Conservation (phyloP, 2,113 vertebrate species). For the Penelope pileata region DNA sequence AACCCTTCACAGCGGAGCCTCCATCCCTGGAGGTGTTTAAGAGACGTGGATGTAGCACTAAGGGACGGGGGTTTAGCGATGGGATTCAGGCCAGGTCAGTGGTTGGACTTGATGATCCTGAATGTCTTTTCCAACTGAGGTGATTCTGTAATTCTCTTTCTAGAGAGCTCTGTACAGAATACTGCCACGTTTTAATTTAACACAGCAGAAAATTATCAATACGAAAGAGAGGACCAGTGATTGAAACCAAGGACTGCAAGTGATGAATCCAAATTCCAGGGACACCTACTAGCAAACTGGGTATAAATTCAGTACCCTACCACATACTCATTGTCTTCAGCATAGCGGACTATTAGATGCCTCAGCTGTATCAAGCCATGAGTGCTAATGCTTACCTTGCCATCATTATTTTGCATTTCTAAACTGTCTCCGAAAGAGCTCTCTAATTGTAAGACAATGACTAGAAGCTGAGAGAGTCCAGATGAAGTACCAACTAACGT, state of each 20-base stretch:
- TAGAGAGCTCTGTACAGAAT: not conserved
- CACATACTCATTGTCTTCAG: not conserved
- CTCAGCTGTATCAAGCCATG: not conserved
- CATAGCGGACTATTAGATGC: not conserved
- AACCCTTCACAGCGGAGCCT: not conserved
- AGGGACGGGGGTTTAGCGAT: not conserved
- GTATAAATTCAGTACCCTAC: not conserved
- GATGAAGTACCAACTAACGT: not conserved
- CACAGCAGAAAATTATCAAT: not conserved
- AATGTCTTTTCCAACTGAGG: not conserved
- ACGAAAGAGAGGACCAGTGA: accelerated
- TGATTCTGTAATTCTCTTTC: not conserved
- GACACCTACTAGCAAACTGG: accelerated
- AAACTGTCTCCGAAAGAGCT: not conserved
- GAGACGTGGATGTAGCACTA: too few species aligned
- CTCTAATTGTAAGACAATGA: not conserved
- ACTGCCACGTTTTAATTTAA: not conserved
- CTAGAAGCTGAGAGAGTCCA: not conserved
- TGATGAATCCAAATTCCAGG: accelerated
- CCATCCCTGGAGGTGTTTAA: too few species aligned
- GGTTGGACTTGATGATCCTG: not conserved
- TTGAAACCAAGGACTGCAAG: not conserved
- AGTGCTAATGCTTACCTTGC: not conserved
- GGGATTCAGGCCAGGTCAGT: not conserved
- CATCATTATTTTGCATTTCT: not conserved